Evolutionary conservation across 2,888 invertebrate species (phyloP).

Genomic region (Lithosia quadra): DNA sequence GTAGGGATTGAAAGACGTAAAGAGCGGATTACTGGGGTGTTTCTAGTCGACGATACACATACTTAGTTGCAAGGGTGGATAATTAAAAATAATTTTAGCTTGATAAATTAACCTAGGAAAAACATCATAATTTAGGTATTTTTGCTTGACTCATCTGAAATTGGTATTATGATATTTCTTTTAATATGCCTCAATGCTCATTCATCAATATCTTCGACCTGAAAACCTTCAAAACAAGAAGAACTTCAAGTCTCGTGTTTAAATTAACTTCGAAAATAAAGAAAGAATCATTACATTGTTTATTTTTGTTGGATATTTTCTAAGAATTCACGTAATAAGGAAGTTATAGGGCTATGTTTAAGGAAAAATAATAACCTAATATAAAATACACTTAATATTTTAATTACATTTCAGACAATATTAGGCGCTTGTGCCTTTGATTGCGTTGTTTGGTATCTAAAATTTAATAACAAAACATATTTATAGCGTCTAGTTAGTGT

Average conservation of each 20-base stretch:
- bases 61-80: background rate
- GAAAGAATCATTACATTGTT: slow-evolving; percentile 15
- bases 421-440: background rate
- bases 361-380: background rate
- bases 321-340: background rate
- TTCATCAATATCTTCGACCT: too few relatives aligned
- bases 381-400: background rate
- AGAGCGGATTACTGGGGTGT: background rate
- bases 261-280: slow-evolving; percentile 41
- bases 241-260: slow-evolving; percentile 20
- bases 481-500: background rate
- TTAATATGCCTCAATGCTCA: too few relatives aligned
- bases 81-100: background rate
- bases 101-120: too few relatives aligned
- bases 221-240: too few relatives aligned
- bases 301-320: slow-evolving; percentile 16
- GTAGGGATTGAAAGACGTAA: background rate
- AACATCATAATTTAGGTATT: too few relatives aligned
- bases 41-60: background rate
- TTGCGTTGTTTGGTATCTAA: background rate
- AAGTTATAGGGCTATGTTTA: background rate
- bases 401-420: background rate
- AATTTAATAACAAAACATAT: background rate
- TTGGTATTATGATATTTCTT: too few relatives aligned
- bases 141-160: too few relatives aligned